Conservation (phyloP, 1,140 invertebrate species). For the Drosophila ananassae region DNA sequence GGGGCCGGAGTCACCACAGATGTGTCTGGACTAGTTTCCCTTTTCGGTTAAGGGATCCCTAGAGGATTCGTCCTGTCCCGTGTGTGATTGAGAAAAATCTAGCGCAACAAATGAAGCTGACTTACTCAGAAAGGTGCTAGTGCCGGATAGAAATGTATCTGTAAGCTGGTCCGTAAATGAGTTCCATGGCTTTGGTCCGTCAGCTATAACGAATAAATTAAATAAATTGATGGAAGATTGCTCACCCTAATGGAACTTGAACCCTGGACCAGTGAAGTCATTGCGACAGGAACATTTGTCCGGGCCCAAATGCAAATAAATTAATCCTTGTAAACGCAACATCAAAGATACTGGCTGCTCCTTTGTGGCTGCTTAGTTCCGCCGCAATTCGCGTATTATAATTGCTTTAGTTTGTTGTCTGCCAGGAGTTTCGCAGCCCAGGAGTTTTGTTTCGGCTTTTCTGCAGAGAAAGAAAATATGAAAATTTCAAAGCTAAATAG, state of each 20-base stretch:
- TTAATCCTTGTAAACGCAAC: constrained; percentile 63
- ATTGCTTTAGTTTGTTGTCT: constrained; percentile 72
- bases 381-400: constrained; percentile 56
- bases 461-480: constrained; percentile 16
- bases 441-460: neutral
- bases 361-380: constrained; percentile 45
- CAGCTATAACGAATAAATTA: constrained; percentile 61
- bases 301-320: constrained; percentile 54
- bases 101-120: constrained; percentile 77
- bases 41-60: constrained; percentile 33
- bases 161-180: constrained; percentile 48
- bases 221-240: constrained; percentile 42
- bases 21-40: constrained; percentile 66
- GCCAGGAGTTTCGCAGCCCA: constrained; percentile 15
- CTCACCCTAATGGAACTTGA: constrained; percentile 50
- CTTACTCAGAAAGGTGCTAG: constrained; percentile 58
- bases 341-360: constrained; percentile 49
- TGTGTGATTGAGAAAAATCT: constrained; percentile 81
- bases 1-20: constrained; percentile 28
- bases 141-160: constrained; percentile 26
- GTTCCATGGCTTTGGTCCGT: constrained; percentile 47
- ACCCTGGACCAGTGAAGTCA: constrained; percentile 34
- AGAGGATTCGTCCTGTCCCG: constrained; percentile 21
- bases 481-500: neutral
- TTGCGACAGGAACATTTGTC: constrained; percentile 26